Base-by-base conservation (phyloP, 2,797 vertebrate genomes). In the Steatocranus sp. region DNA sequence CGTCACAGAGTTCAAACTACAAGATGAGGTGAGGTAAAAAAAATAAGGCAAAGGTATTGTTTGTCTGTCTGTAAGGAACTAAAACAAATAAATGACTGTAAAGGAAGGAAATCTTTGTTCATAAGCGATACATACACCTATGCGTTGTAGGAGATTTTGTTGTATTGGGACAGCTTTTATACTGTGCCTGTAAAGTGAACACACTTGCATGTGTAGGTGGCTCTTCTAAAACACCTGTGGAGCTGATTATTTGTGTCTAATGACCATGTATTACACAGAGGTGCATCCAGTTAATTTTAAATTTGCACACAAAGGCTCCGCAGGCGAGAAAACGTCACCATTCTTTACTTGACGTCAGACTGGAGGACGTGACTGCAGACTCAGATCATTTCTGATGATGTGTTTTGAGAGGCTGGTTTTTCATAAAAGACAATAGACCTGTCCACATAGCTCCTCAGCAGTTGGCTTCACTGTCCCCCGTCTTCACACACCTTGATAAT, bases 11-110 rank as follows among this genome's bases (percentile, higher is more conserved):
- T 93, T 91, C 78, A 94, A 91, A 14, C 83, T 92, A 6, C 50
- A 80, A 0, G 91, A 84, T 15, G 93, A 96, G 96, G 97, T 97
- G 78, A 87, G 85, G 43, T 17, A 46, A 32, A 76, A 32, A 70
- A 76, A 36, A 25, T 8, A 36, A 56, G 49, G 10, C 10, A 49
- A 50, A 41, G 70, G 20, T 46, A 46, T 49, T 73, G 17, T 11
- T 73, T 61, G 51, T 49, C 25, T 32, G 30, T 34, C 56, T 34
- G 41, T 8, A 48, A 73, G 25, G 25, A 73, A 48, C 10, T 48
- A 5, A 73, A 48, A 48, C 5, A 73, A 73, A 48, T 48, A 48
- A 2, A 27, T 48, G 66, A 18, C 43, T 27, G 15, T 25, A 73
- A 30, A 73, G 30, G 11, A n/a, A 48, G 11, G 43, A 73, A 73